phyloP scores from a whole-genome alignment of 2,797 vertebrate species.

The Simalia tracyae region DNA sequence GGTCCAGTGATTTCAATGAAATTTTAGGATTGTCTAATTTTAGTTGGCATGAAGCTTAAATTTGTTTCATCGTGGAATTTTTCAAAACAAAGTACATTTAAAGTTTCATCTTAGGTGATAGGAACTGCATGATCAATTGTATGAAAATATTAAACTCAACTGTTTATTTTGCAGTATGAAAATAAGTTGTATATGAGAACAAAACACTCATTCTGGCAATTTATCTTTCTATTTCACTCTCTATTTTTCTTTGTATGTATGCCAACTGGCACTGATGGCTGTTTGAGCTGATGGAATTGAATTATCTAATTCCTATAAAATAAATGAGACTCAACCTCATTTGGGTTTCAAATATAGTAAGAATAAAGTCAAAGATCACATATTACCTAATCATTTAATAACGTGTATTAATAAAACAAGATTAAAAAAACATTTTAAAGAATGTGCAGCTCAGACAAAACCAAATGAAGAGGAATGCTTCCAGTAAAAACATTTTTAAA shows the following conservation, averaged over 20 bases:
- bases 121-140: neutral
- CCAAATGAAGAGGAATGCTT: neutral
- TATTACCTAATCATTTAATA: neutral
- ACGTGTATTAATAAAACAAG: neutral
- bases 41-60: neutral
- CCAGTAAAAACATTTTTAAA: neutral
- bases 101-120: neutral
- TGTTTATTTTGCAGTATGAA: slow-evolving; percentile 7
- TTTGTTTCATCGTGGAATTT: neutral
- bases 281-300: neutral
- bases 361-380: neutral
- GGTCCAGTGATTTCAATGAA: neutral
- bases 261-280: neutral
- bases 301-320: neutral
- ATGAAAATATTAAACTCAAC: neutral
- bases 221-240: neutral
- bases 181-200: neutral
- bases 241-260: neutral
- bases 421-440: neutral
- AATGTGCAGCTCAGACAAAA: neutral
- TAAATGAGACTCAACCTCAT: neutral
- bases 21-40: neutral
- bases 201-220: slow-evolving; percentile 4
- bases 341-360: neutral
- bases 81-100: neutral